phyloP scores from a whole-genome alignment of 2,888 invertebrate genomes.

The Hipparchia sbordonii region DNA sequence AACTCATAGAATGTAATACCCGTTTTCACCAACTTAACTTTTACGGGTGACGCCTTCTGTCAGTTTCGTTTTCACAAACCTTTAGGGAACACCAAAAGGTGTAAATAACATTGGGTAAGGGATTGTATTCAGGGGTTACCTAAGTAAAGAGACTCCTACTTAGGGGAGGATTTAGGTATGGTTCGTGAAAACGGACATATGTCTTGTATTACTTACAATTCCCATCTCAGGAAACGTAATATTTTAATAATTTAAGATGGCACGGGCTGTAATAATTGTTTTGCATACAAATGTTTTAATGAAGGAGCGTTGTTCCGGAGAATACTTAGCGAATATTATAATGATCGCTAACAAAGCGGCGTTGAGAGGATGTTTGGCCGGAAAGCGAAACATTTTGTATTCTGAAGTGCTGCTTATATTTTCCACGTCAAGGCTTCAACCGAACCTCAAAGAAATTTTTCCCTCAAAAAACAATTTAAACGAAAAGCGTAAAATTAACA shows the following conservation, averaged over 20 bases:
- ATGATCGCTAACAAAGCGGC: slow-evolving; percentile 24
- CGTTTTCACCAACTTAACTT: too few relatives aligned
- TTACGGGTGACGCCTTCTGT: too few relatives aligned
- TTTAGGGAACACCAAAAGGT: too few relatives aligned
- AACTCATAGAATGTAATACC: too few relatives aligned
- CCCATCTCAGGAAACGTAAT: slow-evolving; percentile 5
- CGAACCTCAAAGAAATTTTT: not conserved
- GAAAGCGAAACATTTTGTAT: slow-evolving; percentile 35
- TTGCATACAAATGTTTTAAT: slow-evolving; percentile 20
- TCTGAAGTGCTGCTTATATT: slow-evolving; percentile 26
- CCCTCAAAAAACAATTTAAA: not conserved
- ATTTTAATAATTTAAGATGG: slow-evolving; percentile 16
- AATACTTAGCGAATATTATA: slow-evolving; percentile 22
- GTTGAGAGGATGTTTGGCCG: slow-evolving; percentile 24
- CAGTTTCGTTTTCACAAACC: too few relatives aligned
- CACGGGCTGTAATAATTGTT: slow-evolving; percentile 7
- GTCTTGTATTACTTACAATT: not conserved
- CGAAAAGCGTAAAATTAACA: not conserved
- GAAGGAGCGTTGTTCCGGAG: slow-evolving; percentile 8
- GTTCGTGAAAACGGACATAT: too few relatives aligned
- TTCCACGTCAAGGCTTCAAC: not conserved
- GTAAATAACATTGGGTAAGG: too few relatives aligned
- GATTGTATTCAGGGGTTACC: too few relatives aligned
- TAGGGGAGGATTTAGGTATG: too few relatives aligned
- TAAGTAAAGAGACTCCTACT: too few relatives aligned